These are phyloP conservation scores for Cranoglanis bouderius DNA, from an alignment of 2,113 vertebrate species.

Conservation along the genomic window DNA sequence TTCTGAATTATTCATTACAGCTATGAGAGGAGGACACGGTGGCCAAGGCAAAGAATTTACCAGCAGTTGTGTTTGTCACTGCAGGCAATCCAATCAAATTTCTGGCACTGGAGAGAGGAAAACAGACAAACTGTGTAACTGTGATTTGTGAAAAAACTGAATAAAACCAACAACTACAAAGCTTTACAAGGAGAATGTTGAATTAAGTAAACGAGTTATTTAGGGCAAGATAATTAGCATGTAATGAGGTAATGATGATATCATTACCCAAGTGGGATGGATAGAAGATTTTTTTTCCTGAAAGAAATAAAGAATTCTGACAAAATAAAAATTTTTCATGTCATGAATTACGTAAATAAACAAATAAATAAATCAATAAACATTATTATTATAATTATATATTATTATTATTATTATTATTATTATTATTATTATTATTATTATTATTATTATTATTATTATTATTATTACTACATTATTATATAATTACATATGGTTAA, in stretches of 20 bases:
- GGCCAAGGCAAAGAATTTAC: constrained; percentile 70
- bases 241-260: not conserved
- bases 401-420: not conserved
- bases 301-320: too few relatives aligned
- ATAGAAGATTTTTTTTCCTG: too few relatives aligned
- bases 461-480: not conserved
- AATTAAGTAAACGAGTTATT: constrained; percentile 15
- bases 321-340: not conserved
- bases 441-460: too few relatives aligned
- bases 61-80: constrained; percentile 76
- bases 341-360: not conserved
- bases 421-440: not conserved
- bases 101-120: constrained; percentile 1
- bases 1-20: constrained; percentile 81
- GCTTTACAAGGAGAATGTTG: not conserved
- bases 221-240: constrained; percentile 5
- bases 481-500: not conserved
- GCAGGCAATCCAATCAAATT: constrained; percentile 35
- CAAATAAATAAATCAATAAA: too few relatives aligned
- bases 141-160: not conserved
- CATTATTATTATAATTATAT: too few relatives aligned
- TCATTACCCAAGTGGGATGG: not conserved
- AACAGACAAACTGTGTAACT: constrained; percentile 7
- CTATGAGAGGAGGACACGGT: constrained; percentile 65
- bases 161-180: constrained; percentile 11